Conservation (phyloP, 2,113 vertebrate genomes). For the Columba janthina region DNA sequence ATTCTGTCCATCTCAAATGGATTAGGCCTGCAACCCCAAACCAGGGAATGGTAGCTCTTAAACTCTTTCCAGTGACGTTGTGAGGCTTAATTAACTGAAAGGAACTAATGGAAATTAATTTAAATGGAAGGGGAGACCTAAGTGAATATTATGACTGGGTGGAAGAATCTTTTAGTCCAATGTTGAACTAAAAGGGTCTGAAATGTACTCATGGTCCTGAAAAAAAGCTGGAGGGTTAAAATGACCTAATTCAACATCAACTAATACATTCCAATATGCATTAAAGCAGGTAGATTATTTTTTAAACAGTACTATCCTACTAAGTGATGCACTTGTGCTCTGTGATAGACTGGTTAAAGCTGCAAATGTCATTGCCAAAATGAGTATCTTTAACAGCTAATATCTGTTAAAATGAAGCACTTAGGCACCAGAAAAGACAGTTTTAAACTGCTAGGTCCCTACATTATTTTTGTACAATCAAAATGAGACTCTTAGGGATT, state of each 20-base stretch:
- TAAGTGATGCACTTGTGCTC: constrained; percentile 62
- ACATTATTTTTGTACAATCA: constrained; percentile 61
- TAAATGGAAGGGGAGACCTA: background rate
- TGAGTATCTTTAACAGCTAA: constrained; percentile 59
- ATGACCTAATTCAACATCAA: constrained; percentile 41
- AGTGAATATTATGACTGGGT: background rate
- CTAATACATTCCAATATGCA: constrained; percentile 43
- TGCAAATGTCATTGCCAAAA: constrained; percentile 67
- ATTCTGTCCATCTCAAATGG: background rate
- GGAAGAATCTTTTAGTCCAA: background rate
- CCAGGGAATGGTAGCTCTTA: background rate
- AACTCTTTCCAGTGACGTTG: background rate
- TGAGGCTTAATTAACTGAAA: constrained; percentile 35
- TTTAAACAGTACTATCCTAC: constrained; percentile 52
- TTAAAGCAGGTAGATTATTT: constrained; percentile 59
- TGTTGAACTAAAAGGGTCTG: constrained; percentile 11
- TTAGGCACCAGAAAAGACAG: constrained; percentile 49
- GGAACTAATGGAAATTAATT: constrained; percentile 9
- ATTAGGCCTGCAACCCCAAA: background rate
- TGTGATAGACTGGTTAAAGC: constrained; percentile 53
- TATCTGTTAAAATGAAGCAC: constrained; percentile 68
- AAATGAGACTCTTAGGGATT: constrained; percentile 38
- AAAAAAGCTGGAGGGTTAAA: constrained; percentile 54
- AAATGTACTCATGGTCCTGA: background rate
- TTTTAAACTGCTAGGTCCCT: constrained; percentile 36